These are phyloP conservation scores for Labeo rohita DNA, from an alignment of 2,113 vertebrate species.

Conservation along the genomic window DNA sequence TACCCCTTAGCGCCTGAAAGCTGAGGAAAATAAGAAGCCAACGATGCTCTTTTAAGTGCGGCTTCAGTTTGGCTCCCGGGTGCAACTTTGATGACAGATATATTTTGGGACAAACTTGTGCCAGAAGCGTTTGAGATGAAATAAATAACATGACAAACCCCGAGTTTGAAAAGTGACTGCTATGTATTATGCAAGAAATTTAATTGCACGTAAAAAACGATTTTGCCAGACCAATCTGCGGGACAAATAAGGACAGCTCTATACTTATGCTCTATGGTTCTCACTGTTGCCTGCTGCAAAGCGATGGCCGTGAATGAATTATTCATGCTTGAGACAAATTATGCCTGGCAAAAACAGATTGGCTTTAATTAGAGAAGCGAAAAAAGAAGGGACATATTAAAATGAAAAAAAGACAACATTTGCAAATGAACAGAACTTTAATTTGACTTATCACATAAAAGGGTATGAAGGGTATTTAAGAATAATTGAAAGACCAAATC, in stretches of 20 bases:
- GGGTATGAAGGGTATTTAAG: constrained; percentile 28
- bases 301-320: constrained; percentile 42
- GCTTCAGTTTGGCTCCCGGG: constrained; percentile 18
- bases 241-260: neutral
- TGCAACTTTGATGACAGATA: constrained; percentile 23
- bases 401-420: constrained; percentile 25
- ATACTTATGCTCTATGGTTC: neutral
- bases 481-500: constrained; percentile 18
- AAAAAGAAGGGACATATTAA: constrained; percentile 28
- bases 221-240: neutral
- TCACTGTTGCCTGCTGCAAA: neutral
- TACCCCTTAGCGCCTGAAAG: neutral
- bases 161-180: neutral
- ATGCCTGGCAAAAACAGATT: constrained; percentile 46
- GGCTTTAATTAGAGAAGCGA: constrained; percentile 46
- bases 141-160: constrained; percentile 10
- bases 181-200: neutral
- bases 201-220: constrained; percentile 1
- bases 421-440: constrained; percentile 46
- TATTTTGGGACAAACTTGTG: constrained; percentile 33
- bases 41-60: neutral
- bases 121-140: neutral
- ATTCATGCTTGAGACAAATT: constrained; percentile 51
- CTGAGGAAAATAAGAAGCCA: neutral
- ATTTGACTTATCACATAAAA: constrained; percentile 51